These are phyloP conservation scores for Dallia pectoralis DNA, from an alignment of 2,797 vertebrate genomes.

Conservation along the genomic window DNA sequence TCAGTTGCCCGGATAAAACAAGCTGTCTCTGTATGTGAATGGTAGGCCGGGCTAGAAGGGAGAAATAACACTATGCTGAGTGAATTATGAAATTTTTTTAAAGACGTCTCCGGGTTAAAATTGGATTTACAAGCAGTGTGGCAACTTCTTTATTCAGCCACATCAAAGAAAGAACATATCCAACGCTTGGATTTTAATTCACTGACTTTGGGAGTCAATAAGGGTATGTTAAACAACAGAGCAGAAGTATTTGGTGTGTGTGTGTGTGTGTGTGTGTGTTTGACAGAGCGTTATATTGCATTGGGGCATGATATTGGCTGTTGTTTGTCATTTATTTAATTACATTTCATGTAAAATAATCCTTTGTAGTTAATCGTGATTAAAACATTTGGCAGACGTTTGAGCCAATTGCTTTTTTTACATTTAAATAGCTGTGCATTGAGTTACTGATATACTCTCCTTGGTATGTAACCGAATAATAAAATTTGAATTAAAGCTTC, in stretches of 20 bases:
- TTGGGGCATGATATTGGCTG: background rate
- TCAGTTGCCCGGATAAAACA: constrained; percentile 42
- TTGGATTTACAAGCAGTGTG: constrained; percentile 48
- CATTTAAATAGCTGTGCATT: too few relatives aligned
- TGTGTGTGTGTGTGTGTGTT: background rate
- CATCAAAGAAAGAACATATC: constrained; percentile 49
- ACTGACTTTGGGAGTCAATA: constrained; percentile 47
- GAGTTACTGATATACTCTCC: too few relatives aligned
- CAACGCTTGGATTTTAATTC: constrained; percentile 26
- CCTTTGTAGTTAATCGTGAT: too few relatives aligned
- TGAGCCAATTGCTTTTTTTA: too few relatives aligned
- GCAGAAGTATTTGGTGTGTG: background rate
- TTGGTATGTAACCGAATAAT: too few relatives aligned
- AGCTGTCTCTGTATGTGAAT: background rate
- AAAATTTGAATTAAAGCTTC: too few relatives aligned
- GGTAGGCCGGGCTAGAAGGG: constrained; percentile 10
- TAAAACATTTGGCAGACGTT: too few relatives aligned
- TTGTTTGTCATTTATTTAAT: background rate
- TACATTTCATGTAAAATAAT: background rate
- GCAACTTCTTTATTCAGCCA: constrained; percentile 34
- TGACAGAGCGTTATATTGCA: background rate
- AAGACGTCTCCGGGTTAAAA: constrained; percentile 49
- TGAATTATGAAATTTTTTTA: constrained; percentile 55
- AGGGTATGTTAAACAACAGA: constrained; percentile 25
- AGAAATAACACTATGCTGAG: constrained; percentile 35